A percentile compares a stretch with the other conserved stretches of the same genome.
These are phyloP conservation scores for Emydoidea blandingii DNA, from an alignment of 2,797 vertebrate species.

Conservation along the genomic window DNA sequence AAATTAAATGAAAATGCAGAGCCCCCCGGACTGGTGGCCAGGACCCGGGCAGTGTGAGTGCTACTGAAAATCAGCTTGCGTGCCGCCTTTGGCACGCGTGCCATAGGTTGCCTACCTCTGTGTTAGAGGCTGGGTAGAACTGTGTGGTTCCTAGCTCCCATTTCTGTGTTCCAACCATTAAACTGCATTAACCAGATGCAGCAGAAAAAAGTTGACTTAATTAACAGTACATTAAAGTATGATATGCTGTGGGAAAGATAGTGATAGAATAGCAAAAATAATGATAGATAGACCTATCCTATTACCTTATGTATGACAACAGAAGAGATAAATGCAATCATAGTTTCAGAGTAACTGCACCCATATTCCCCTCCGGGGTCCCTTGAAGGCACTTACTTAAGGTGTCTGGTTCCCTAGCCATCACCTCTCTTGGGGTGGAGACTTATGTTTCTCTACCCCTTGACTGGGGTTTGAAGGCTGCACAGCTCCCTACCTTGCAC, in stretches of 20 bases:
- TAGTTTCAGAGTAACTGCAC: neutral
- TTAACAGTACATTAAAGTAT: neutral
- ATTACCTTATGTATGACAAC: neutral
- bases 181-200: neutral
- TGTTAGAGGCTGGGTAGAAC: neutral
- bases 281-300: neutral
- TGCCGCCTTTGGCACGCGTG: no score
- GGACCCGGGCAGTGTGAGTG: no score
- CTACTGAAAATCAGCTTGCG: no score
- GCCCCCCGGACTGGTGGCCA: no score
- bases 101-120: neutral
- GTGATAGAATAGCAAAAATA: neutral
- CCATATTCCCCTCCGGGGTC: neutral
- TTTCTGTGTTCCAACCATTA: neutral
- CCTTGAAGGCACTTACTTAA: neutral
- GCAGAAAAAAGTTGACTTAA: neutral
- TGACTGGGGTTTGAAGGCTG: neutral
- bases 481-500: neutral
- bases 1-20: no score
- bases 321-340: neutral
- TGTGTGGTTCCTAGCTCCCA: neutral
- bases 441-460: fast-evolving
- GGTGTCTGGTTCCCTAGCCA: neutral
- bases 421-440: neutral
- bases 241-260: neutral